These are phyloP conservation scores for Trimorus sp. DNA, from an alignment of 2,888 invertebrate species.

Conservation along the genomic window DNA sequence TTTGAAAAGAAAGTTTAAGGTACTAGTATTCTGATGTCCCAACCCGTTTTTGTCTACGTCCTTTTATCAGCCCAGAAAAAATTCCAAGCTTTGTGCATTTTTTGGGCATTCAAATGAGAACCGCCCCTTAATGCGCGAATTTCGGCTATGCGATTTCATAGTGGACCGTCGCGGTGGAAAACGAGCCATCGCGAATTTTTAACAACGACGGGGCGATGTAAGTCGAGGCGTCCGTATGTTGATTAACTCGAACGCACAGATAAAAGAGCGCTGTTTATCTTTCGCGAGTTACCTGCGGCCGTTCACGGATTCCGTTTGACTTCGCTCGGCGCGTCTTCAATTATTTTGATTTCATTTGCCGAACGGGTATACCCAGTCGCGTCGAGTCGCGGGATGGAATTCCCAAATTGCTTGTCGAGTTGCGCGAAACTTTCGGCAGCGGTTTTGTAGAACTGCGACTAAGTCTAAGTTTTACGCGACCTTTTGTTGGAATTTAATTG, in stretches of 20 bases:
- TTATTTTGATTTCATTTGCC: slow-evolving; percentile 22
- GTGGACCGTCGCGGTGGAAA: too few species aligned
- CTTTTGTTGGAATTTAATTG: too few species aligned
- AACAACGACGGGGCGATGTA: slow-evolving; percentile 21
- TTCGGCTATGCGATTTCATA: too few species aligned
- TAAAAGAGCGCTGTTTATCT: slow-evolving; percentile 13
- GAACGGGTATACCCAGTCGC: too few species aligned
- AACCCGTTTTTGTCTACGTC: too few species aligned
- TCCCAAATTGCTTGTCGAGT: neutral
- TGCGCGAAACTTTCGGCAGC: neutral
- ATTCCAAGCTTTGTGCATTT: too few species aligned
- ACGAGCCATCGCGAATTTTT: slow-evolving; percentile 24
- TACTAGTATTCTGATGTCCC: too few species aligned
- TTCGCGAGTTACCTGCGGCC: slow-evolving; percentile 13
- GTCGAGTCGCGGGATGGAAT: neutral
- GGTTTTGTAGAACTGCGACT: too few species aligned
- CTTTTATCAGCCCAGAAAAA: too few species aligned
- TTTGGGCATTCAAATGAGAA: too few species aligned
- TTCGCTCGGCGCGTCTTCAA: neutral
- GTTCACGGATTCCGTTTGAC: slow-evolving; percentile 24
- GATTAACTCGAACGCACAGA: slow-evolving; percentile 2
- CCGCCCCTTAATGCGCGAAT: slow-evolving; percentile 54
- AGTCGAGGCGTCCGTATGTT: neutral
- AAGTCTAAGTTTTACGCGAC: too few species aligned
- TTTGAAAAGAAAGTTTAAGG: slow-evolving; percentile 65